phyloP scores from a whole-genome alignment of 2,888 invertebrate species.

The Oligia latruncula region DNA sequence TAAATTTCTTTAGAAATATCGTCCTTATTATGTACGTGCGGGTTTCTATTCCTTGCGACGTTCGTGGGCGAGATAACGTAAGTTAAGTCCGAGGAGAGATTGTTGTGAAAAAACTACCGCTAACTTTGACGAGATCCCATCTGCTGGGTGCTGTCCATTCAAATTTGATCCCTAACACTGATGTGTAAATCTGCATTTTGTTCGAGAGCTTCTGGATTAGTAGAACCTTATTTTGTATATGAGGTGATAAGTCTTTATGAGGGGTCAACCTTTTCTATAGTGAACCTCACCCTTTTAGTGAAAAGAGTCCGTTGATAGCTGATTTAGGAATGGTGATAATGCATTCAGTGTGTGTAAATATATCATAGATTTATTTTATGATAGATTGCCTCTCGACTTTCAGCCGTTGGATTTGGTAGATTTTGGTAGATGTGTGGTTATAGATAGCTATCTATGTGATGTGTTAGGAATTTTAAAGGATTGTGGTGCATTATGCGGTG shows the following conservation, averaged over 20 bases:
- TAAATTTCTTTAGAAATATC: slow-evolving; percentile 91
- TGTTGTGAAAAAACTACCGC: slow-evolving; percentile 90
- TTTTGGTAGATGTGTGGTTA: slow-evolving; percentile 68
- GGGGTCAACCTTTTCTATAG: slow-evolving; percentile 91
- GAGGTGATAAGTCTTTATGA: slow-evolving; percentile 91
- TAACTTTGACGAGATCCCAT: slow-evolving; percentile 88
- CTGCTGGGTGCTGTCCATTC: slow-evolving; percentile 71
- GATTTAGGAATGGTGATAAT: slow-evolving; percentile 90
- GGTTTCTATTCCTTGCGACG: slow-evolving; percentile 89
- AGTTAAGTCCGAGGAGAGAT: slow-evolving; percentile 90
- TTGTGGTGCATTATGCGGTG: slow-evolving; percentile 69
- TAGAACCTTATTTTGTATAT: slow-evolving; percentile 90
- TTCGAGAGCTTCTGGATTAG: slow-evolving; percentile 80
- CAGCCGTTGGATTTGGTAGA: slow-evolving; percentile 65
- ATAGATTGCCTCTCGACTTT: slow-evolving; percentile 82
- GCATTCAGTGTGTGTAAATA: slow-evolving; percentile 89
- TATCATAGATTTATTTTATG: slow-evolving; percentile 89
- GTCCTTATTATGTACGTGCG: slow-evolving; percentile 90
- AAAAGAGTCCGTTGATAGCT: slow-evolving; percentile 90
- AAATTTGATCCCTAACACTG: slow-evolving; percentile 80
- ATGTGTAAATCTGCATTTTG: slow-evolving; percentile 75
- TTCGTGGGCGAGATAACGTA: slow-evolving; percentile 89
- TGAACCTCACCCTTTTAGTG: slow-evolving; percentile 90
- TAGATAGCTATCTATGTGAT: slow-evolving; percentile 52
- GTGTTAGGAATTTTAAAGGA: slow-evolving; percentile 74